phyloP scores from a whole-genome alignment of 1,140 invertebrate species.

The Drosophila sp. region DNA sequence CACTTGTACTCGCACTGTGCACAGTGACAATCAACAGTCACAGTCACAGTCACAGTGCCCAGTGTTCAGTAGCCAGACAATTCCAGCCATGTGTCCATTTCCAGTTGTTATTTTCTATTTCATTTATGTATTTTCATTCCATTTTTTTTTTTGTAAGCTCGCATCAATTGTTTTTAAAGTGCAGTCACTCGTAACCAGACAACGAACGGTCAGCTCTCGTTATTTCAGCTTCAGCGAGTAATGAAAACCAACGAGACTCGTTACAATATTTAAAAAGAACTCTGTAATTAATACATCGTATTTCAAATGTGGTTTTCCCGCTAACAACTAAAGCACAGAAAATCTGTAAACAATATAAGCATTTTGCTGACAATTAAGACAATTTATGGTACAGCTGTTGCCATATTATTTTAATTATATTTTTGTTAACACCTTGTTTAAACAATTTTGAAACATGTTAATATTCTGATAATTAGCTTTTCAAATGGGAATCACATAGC shows the following conservation, averaged over 20 bases:
- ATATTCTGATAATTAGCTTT: conserved; percentile 1
- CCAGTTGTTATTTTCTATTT: conserved; percentile 50
- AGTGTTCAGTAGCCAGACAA: conserved; percentile 3
- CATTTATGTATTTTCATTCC: conserved; percentile 32
- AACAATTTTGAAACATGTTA: conserved; percentile 5
- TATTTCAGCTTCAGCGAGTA: conserved; percentile 11
- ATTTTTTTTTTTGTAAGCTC: conserved; percentile 36
- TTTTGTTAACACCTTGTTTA: conserved; percentile 5
- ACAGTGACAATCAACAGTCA: neutral
- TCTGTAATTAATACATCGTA: neutral
- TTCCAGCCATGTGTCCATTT: conserved; percentile 5
- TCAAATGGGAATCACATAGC: neutral
- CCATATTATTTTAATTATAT: neutral
- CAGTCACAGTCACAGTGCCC: neutral
- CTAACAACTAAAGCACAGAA: too few species aligned
- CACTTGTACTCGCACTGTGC: neutral
- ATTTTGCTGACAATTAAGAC: neutral
- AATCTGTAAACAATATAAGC: neutral
- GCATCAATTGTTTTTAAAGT: conserved; percentile 66
- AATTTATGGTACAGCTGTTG: conserved; percentile 1
- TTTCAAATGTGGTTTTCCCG: neutral
- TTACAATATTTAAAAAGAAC: neutral
- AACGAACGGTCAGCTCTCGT: conserved; percentile 15
- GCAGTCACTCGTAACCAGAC: conserved; percentile 71
- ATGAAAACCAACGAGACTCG: neutral